Percentiles rank a stretch among this genome's conserved stretches.
These are phyloP conservation scores for Eospalax fontanierii DNA, from an alignment of 2,797 vertebrate species.

Conservation along the genomic window DNA sequence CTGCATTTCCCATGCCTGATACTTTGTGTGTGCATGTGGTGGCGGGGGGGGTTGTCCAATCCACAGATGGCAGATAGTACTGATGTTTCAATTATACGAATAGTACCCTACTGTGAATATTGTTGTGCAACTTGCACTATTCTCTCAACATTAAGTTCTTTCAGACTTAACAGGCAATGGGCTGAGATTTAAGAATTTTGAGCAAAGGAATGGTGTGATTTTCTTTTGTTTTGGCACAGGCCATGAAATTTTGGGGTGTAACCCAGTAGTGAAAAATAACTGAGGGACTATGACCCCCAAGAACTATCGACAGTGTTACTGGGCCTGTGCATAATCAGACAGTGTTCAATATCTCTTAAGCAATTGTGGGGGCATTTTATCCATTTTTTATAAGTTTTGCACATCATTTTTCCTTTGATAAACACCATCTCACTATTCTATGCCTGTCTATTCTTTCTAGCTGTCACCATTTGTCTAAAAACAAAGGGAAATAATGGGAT, in stretches of 20 bases:
- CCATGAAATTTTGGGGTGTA: neutral
- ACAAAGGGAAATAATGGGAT: conserved; percentile 21
- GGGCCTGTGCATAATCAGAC: neutral
- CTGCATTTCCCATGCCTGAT: neutral
- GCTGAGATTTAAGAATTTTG: neutral
- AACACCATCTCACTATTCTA: neutral
- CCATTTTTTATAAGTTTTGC: neutral
- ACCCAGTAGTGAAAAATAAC: neutral
- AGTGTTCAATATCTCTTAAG: neutral
- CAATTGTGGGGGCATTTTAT: neutral
- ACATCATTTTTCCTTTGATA: neutral
- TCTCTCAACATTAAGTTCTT: conserved; percentile 44
- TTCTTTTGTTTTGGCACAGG: conserved; percentile 26
- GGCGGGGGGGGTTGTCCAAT: neutral
- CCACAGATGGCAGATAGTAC: neutral
- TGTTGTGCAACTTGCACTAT: neutral
- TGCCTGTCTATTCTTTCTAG: neutral
- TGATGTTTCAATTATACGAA: neutral
- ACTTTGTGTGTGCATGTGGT: neutral
- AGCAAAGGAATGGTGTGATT: neutral
- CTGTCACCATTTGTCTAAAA: neutral
- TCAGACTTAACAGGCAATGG: neutral
- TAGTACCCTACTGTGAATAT: neutral
- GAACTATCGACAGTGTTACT: neutral
- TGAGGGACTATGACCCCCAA: neutral